Percentiles rank a stretch among this genome's conserved stretches.
phyloP scores from a whole-genome alignment of 92 coral and sea anemone genomes.

The Epizoanthus scotinus region DNA sequence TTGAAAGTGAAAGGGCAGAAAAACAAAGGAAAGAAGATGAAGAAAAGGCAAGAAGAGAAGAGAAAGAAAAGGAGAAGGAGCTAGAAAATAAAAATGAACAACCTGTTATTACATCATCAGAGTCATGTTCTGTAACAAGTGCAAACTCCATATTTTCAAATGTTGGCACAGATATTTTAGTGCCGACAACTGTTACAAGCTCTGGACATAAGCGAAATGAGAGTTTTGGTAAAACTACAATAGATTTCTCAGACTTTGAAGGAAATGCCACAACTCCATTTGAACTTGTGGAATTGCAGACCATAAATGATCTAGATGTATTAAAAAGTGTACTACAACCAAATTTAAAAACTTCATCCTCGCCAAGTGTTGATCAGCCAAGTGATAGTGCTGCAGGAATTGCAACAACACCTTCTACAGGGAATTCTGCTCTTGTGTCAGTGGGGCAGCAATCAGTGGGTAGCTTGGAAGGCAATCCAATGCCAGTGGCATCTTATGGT shows the following conservation, averaged over 20 bases:
- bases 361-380: neutral
- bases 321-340: constrained; percentile 87
- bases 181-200: constrained; percentile 79
- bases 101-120: constrained; percentile 8
- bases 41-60: constrained; percentile 34
- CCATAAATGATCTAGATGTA: constrained; percentile 94
- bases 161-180: constrained; percentile 87
- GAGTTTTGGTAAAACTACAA: constrained; percentile 71
- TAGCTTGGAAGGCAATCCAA: neutral
- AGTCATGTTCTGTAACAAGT: constrained; percentile 43
- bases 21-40: constrained; percentile 54
- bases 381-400: constrained; percentile 20
- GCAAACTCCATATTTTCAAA: constrained; percentile 60
- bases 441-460: neutral
- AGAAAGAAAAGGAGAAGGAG: constrained; percentile 46
- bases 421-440: neutral
- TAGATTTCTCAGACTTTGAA: constrained; percentile 97
- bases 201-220: constrained; percentile 71
- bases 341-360: constrained; percentile 19
- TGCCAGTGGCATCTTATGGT: neutral
- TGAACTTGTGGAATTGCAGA: constrained; percentile 95
- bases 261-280: constrained; percentile 85
- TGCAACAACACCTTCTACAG: constrained; percentile 12
- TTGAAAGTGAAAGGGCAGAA: constrained; percentile 58
- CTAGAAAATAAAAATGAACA: constrained; percentile 33